Base-by-base conservation (phyloP, 2,888 invertebrate species). In the Carpatolechia fugitivella region DNA sequence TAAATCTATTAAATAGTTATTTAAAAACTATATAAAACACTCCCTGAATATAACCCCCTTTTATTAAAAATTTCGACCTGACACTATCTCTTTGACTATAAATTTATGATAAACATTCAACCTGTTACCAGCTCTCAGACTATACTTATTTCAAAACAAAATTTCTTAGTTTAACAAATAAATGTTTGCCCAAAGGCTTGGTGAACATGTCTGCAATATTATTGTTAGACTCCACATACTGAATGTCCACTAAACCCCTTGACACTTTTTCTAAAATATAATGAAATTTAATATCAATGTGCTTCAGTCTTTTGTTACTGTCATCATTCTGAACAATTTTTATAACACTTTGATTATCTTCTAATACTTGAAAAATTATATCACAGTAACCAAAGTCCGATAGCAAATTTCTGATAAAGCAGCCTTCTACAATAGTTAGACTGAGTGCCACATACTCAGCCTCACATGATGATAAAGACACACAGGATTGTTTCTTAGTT, bases 401-500 rank as follows among this genome's bases (percentile, higher is more conserved):
- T 38, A 58, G n/a, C 14, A 58, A 53, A 10, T 58, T 58, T 46
- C 44, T 55, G 10, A 56, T 24, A 31, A 46, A 56, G 38, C 49
- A 49, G 14, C 47, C 49, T 55, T 60, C 60, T 35, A 53, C 36
- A 0, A 55, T 52, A 31, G 58, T 55, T 31, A 56, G 56, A 31
- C 58, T 55, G 31, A 61, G 36, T 13, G 59, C 61, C 35, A 56
- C 41, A 50, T 61, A 61, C 33, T 61, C 59, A 36, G 61, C 50
- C 46, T 56, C 57, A 10, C 57, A 59, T 16, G 56, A 57, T 31
- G 56, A 58, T 40, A 57, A 44, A 33, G 54, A 29, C 41, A 59
- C 60, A 47, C 41, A 57, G 13, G 24, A 35, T 44, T 58, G 60
- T 55, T 60, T 58, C 29, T 50, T 52, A 35, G 58, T 46, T 35